Evolutionary conservation across 2,113 vertebrate genomes (phyloP), one percentile per base, ranked within the genome.

Genomic region (Oxyura jamaicensis): DNA sequence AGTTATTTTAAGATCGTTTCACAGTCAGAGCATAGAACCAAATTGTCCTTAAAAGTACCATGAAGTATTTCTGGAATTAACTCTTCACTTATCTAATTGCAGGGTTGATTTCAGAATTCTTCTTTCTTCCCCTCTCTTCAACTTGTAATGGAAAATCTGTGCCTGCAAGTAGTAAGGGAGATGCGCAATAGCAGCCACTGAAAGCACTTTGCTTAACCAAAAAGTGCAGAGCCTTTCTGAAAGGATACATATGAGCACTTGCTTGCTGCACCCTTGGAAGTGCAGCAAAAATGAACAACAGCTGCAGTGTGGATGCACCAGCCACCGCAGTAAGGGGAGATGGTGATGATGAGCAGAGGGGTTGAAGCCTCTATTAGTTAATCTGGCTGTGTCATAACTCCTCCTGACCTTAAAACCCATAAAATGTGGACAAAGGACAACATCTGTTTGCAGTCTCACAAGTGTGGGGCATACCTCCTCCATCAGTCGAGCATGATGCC

Each of bases 1-100:
- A 90, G 65, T 68, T 91, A 86, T 91, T 95, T 94, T 63, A 81
- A 93, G 88, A 80, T 63, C 56, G 11, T 81, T 96, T 93, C 48
- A 11, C 31, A 46, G 63, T 68, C 87, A 63, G 46, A 62, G 42
- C 22, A 63, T 68, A 78, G 42, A 91, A 88, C 10, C 8, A 63
- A 93, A 74, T 74, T 77, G 83, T 52, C 60, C 39, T 86, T 78
- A 29, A 89, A 90, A 93, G 74, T 53, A 8, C 35, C 76, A 42
- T n/a, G 48, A 93, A 88, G 29, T 41, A 83, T 86, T 96, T 68
- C 46, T 74, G 71, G 67, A 53, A 52, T 67, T 56, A 67, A 80
- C 22, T 67, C 71, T 77, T 66, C 69, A 73, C 31, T 46, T 83
- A 78, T 10, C 16, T 92, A 87, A 79, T 58, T 56, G 41, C 41